Percentiles rank a stretch among this genome's conserved stretches.
Conservation (phyloP, 2,888 invertebrate species). For the Pilophorus perplexus region DNA sequence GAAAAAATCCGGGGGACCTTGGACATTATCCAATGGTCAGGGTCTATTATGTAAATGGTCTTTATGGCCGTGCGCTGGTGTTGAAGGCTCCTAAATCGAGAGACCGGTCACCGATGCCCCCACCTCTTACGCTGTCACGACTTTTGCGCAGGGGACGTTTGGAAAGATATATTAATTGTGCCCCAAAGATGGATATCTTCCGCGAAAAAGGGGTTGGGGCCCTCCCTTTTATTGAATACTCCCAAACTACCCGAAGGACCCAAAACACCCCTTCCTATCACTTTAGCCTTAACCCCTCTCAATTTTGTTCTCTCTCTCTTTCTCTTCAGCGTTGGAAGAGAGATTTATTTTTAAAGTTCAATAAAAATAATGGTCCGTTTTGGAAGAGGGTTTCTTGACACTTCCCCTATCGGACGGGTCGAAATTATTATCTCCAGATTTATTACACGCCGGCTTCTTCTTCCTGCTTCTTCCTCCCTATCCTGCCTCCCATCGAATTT, state of each 20-base stretch:
- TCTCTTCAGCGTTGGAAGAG: slow-evolving; percentile 1
- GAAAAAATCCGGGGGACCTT: slow-evolving; percentile 2
- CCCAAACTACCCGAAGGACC: slow-evolving; percentile 11
- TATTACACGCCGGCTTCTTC: neutral
- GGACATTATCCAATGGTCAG: slow-evolving; percentile 41
- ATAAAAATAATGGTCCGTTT: slow-evolving; percentile 29
- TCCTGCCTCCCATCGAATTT: neutral
- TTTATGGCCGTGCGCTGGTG: slow-evolving; percentile 31
- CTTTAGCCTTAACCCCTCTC: neutral
- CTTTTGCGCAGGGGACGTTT: neutral
- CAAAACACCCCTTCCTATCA: neutral
- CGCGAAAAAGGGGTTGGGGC: slow-evolving; percentile 26
- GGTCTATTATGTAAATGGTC: slow-evolving; percentile 43
- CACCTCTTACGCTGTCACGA: no score
- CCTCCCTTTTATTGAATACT: slow-evolving; percentile 8
- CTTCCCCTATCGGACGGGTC: slow-evolving; percentile 30
- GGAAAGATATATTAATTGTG: slow-evolving; percentile 35
- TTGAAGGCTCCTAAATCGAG: slow-evolving; percentile 21
- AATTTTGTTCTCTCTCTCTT: neutral
- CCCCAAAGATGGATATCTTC: slow-evolving; percentile 37
- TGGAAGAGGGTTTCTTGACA: slow-evolving; percentile 22
- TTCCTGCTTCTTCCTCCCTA: neutral
- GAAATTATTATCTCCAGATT: slow-evolving; percentile 23
- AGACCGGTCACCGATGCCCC: neutral
- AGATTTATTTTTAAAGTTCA: slow-evolving; percentile 31